Evolutionary conservation across 2,797 vertebrate species (phyloP).

Genomic region (Dendrocincla tyrannina): DNA sequence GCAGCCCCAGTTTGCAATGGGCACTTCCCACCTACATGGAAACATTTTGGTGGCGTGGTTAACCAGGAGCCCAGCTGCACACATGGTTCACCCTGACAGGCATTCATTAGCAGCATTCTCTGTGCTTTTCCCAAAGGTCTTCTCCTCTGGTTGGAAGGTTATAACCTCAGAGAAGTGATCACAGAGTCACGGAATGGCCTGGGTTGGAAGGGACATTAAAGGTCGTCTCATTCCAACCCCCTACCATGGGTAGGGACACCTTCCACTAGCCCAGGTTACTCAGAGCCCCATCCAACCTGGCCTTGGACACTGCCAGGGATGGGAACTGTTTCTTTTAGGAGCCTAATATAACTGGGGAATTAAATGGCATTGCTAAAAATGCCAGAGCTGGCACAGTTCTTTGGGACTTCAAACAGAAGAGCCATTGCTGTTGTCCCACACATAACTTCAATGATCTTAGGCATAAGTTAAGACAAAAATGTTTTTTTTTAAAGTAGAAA

Average conservation of each 20-base stretch:
- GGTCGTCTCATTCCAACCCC: not conserved
- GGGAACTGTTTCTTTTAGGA: not conserved
- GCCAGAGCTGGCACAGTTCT: not conserved
- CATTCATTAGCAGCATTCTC: conserved; percentile 39
- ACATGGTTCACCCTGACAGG: conserved; percentile 43
- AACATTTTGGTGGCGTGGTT: conserved; percentile 77
- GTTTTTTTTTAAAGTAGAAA: not conserved
- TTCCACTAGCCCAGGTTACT: not conserved
- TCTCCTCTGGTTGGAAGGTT: not conserved
- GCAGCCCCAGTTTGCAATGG: conserved; percentile 57
- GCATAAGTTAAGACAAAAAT: not conserved
- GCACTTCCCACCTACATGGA: conserved; percentile 70
- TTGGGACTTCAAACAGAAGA: not conserved
- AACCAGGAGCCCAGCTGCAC: conserved; percentile 76
- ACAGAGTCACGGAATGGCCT: not conserved
- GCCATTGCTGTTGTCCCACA: not conserved
- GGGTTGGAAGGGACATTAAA: not conserved
- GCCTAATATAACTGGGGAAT: not conserved
- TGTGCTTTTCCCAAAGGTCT: not conserved
- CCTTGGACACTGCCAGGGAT: not conserved
- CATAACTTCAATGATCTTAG: not conserved
- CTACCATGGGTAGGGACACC: not conserved
- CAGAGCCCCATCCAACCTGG: not conserved
- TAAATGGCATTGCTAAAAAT: not conserved
- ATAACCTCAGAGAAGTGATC: not conserved